Base-by-base conservation (phyloP, 2,888 invertebrate genomes). In the Poecilus cupreus region DNA sequence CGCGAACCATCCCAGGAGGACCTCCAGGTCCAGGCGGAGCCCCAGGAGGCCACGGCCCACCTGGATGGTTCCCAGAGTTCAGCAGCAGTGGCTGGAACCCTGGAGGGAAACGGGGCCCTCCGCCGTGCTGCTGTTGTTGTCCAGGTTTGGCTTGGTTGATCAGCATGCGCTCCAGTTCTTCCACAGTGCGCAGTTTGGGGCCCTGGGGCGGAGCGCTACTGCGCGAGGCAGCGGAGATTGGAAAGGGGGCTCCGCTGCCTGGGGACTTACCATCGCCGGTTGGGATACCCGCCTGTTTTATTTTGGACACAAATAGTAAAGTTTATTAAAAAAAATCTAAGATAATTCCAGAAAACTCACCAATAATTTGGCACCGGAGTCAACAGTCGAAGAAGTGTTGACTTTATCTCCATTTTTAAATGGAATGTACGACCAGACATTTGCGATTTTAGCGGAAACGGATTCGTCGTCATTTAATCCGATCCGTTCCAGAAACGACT, bases 181-280 rank as follows among this genome's bases (percentile, higher is more conserved):
- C 94, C 6, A 95, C 93, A 0, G 94, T 94, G 87, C 93, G 92
- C 51, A 93, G 93, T 89, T 93, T 94, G 87, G 92, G 92, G 77
- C 89, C 88, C 24, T n/a, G n/a, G n/a, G n/a, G n/a, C n/a, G n/a
- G n/a, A n/a, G n/a, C n/a, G n/a, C n/a, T n/a, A 85, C 85, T 60
- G 8, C 11, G 13, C 11, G 46, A 46, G 1, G 11, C 46, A 10
- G 10, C 0, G 4, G 46, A 13, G n/a, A 4, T 4, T 2, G 51
- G 16, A 18, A 18, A 18, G 1, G 18, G 8, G 8, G 18, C 16
- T 2, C 18, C 18, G 18, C 51, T 18, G 0, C 51, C 51, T 8
- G 51, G 51, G 1, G 51, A 11, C 8, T 18, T 51, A 10, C 51
- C 46, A 46, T 46, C 46, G 13, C 57, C 46, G 13, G 37, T 32